phyloP scores from a whole-genome alignment of 2,113 vertebrate genomes.

The Pelecanus crispus region DNA sequence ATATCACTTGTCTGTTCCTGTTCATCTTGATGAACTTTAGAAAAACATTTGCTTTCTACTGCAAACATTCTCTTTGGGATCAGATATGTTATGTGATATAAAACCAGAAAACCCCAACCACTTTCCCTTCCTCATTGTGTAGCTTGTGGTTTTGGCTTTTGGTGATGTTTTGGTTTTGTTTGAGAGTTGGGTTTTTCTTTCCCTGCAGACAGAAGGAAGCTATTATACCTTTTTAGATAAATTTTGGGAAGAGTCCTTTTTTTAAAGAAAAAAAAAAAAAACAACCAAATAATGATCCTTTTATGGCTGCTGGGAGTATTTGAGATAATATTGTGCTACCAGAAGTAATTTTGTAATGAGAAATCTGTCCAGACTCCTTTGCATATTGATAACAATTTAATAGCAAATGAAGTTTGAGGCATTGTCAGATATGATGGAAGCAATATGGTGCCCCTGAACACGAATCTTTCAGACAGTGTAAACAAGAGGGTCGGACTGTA shows the following conservation, averaged over 20 bases:
- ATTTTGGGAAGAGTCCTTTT: background rate
- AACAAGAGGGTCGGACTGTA: background rate
- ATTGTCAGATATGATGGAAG: background rate
- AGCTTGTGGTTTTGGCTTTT: background rate
- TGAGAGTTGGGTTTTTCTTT: background rate
- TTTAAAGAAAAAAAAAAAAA: too few relatives aligned
- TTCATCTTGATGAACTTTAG: background rate
- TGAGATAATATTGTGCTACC: background rate
- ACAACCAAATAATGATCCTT: background rate
- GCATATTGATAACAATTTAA: background rate
- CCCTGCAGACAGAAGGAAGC: background rate
- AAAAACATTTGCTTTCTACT: background rate
- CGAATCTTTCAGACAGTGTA: fast-evolving
- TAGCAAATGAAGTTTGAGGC: background rate
- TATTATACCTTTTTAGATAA: background rate
- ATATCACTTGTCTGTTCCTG: background rate
- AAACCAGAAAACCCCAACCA: background rate
- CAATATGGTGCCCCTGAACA: background rate
- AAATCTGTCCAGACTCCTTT: background rate
- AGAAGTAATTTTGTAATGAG: background rate
- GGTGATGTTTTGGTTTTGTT: background rate
- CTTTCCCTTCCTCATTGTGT: background rate
- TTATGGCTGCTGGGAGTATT: background rate
- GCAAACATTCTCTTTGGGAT: background rate
- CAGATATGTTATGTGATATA: background rate